Base-by-base conservation (phyloP, 2,797 vertebrate genomes). In the Megalops cyprinoides region DNA sequence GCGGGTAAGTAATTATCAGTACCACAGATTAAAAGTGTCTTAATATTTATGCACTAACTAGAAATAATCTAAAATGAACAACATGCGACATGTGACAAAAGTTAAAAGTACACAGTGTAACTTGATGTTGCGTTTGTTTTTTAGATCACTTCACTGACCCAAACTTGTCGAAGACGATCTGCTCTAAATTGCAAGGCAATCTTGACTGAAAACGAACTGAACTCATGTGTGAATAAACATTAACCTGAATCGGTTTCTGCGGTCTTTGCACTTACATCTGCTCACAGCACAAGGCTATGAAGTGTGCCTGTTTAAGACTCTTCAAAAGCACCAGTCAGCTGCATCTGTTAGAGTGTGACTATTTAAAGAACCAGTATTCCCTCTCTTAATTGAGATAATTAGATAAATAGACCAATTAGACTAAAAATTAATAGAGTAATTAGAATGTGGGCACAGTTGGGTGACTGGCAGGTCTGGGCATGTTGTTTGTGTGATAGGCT, bases 81-180 rank as follows among this genome's bases (percentile, higher is more conserved):
- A n/a, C n/a, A n/a, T n/a, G n/a, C n/a, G n/a, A n/a, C n/a, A n/a
- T n/a, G n/a, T n/a, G n/a, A n/a, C n/a, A n/a, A n/a, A n/a, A n/a
- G n/a, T n/a, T n/a, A n/a, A n/a, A n/a, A n/a, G n/a, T 56, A 3
- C 15, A 20, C 12, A 28, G n/a, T 28, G 49, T 48, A 48, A 39
- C 18, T 34, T 74, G 18, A 65, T 74, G 2, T 62, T 31, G 39
- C 8, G n/a, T 46, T 37, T 74, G 28, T 31, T 75, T 62, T 56
- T 31, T 31, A 95, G 94, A 91, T 87, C 83, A 95, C 85, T 95
- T 95, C 89, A 90, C 81, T 51, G 88, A 92, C 78, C 87, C 91
- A 44, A 83, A 91, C 77, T 87, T 92, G 79, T 80, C 77, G 18
- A 58, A 37, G 20, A 80, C 84, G 51, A 84, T 89, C 81, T 60